Base-by-base conservation (phyloP, 64 coral and sea anemone species). In the Astreopora myriophthalma region DNA sequence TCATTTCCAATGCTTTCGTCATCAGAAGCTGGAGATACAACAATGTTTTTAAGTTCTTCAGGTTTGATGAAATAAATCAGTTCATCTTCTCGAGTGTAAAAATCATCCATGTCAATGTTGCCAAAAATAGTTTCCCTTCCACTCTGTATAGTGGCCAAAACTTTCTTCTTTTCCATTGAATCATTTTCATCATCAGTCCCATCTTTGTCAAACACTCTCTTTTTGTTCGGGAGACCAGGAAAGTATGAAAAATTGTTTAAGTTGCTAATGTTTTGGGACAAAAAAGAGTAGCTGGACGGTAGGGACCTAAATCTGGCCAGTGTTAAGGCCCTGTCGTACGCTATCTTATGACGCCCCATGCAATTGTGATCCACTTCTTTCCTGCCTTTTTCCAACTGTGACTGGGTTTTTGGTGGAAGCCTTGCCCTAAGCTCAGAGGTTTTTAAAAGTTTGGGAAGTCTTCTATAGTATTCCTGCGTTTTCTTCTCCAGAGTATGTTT, bases 81-180 rank as follows among this genome's bases (percentile, higher is more conserved):
- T 72, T 97, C 95, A 69, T 97, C 95, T 65, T 82, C 89, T 68
- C 81, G 91, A 2, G 17, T 64, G 74, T 97, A 97, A 73, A 97
- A 97, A 70, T 97, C 87, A 75, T 94, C 89, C 95, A 97, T 97
- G 25, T 97, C 95, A 51, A 97, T 38, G 8, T 87, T 83, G 28
- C 95, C 95, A 57, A 97, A 92, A 74, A 97, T 97, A 10, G 71
- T 71, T 44, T 89, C 63, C 30, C 76, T 34, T 40, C 90, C 90
- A 37, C 27, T 11, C 12, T 34, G 27, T 8, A 69, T 2, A 32
- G 19, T 67, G 9, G 33, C 9, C 2, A 33, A 17, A 19, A 72
- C 24, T 60, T 89, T 93, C 16, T 32, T 36, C 55, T 33, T 44
- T 17, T 76, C 74, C 65, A 49, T 90, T 29, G 40, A 28, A 22